Evolutionary conservation across 2,113 vertebrate genomes (phyloP).

Genomic region (Archilochus colubris): DNA sequence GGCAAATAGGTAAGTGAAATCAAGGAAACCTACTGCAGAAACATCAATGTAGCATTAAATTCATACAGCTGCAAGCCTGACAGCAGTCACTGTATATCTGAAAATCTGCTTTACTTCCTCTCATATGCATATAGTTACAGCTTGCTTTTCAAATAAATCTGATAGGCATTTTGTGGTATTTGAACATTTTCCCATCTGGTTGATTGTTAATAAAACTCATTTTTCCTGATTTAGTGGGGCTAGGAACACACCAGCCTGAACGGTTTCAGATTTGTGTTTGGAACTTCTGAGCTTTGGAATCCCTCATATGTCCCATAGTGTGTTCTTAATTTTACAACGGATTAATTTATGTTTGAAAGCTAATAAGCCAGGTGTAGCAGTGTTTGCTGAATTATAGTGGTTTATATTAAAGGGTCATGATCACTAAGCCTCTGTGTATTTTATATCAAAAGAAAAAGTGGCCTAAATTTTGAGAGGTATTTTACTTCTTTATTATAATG

Average conservation of each 20-base stretch:
- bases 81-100: conserved; percentile 34
- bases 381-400: background rate
- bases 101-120: conserved; percentile 63
- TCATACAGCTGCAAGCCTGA: conserved; percentile 50
- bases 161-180: conserved; percentile 68
- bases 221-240: conserved; percentile 72
- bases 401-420: background rate
- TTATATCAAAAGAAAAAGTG: background rate
- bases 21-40: conserved; percentile 22
- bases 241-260: conserved; percentile 46
- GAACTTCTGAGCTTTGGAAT: conserved; percentile 27
- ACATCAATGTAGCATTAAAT: conserved; percentile 41
- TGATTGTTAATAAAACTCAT: conserved; percentile 75
- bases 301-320: conserved; percentile 24
- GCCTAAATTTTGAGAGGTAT: background rate
- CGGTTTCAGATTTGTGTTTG: conserved; percentile 50
- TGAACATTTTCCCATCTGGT: conserved; percentile 78
- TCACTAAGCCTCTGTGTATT: background rate
- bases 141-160: conserved; percentile 78
- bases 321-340: conserved; percentile 57
- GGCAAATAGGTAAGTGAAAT: conserved; percentile 46
- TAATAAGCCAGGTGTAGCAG: conserved; percentile 32
- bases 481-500: conserved; percentile 4
- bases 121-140: conserved; percentile 69
- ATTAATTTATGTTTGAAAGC: conserved; percentile 58